A percentile compares a stretch with the other conserved stretches of the same genome.
These are phyloP conservation scores for Tautogolabrus adspersus DNA, from an alignment of 2,113 vertebrate genomes.

Conservation along the genomic window DNA sequence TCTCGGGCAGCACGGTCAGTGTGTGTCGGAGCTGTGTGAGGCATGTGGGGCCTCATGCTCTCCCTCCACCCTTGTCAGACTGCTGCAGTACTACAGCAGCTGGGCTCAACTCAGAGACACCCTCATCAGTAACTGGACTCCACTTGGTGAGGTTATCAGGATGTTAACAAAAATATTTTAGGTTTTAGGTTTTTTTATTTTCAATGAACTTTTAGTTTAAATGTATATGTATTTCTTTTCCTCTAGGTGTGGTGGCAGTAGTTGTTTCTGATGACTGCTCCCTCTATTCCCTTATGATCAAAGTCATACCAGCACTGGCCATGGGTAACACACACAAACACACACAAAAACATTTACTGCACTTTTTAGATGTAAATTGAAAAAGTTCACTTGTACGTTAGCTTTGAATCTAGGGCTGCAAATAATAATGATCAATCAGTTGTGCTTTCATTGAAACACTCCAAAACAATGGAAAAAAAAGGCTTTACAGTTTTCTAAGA, in stretches of 20 bases:
- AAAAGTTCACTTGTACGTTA: too few species aligned
- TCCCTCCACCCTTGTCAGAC: conserved; percentile 65
- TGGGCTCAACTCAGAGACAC: conserved; percentile 84
- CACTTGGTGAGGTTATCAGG: conserved; percentile 66
- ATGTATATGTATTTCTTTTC: neutral
- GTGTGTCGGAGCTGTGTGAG: conserved; percentile 78
- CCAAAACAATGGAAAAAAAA: too few species aligned
- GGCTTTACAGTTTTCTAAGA: too few species aligned
- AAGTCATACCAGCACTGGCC: conserved; percentile 81
- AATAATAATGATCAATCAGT: too few species aligned
- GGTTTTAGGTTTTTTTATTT: neutral
- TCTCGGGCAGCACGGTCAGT: conserved; percentile 77
- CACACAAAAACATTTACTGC: neutral
- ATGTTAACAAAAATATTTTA: neutral
- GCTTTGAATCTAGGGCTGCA: too few species aligned
- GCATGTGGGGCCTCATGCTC: conserved; percentile 71
- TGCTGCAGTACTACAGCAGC: conserved; percentile 81
- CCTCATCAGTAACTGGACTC: conserved; percentile 72
- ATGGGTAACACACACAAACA: conserved; percentile 75
- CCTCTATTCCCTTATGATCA: conserved; percentile 76
- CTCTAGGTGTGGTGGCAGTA: conserved; percentile 79
- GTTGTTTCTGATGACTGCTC: conserved; percentile 78
- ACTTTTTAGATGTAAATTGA: neutral
- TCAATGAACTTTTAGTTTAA: neutral
- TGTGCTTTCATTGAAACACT: too few species aligned